Evolutionary conservation across 2,797 vertebrate species (phyloP).

Genomic region (Sebastes ruberrimus): DNA sequence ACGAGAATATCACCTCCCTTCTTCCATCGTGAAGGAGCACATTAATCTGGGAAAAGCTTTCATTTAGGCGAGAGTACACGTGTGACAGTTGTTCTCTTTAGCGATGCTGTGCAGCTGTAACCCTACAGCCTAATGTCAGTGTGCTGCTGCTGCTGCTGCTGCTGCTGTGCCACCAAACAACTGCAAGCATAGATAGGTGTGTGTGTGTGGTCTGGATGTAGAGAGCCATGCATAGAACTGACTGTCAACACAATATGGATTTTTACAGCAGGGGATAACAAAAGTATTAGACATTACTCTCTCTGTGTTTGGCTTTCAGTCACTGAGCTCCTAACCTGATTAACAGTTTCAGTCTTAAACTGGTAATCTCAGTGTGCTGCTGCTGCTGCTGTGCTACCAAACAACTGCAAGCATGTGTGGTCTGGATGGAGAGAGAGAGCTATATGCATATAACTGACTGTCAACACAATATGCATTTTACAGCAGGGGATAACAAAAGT

Average conservation of each 20-base stretch:
- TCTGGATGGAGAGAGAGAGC: constrained; percentile 1
- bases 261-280: neutral
- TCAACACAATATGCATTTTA: neutral
- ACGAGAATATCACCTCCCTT: constrained; percentile 72
- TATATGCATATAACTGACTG: neutral
- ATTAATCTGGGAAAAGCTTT: constrained; percentile 9
- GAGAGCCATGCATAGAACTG: neutral
- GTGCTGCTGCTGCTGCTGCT: neutral
- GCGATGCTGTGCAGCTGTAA: constrained; percentile 38
- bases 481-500: neutral
- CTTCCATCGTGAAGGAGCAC: constrained; percentile 60
- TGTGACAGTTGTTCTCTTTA: constrained; percentile 23
- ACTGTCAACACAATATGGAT: no score
- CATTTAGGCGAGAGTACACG: neutral
- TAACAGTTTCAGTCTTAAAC: constrained; percentile 67
- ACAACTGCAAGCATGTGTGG: constrained; percentile 19
- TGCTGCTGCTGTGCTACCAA: constrained; percentile 22
- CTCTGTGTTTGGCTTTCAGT: constrained; percentile 29
- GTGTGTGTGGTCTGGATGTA: constrained; percentile 9
- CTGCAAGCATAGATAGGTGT: constrained; percentile 5
- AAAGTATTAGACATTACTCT: neutral
- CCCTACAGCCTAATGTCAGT: constrained; percentile 16
- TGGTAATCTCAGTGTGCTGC: neutral
- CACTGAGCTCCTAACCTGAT: constrained; percentile 72
- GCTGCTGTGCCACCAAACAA: constrained; percentile 9